Conservation (phyloP, 1,140 invertebrate genomes). For the Drosophila quadrilineata region DNA sequence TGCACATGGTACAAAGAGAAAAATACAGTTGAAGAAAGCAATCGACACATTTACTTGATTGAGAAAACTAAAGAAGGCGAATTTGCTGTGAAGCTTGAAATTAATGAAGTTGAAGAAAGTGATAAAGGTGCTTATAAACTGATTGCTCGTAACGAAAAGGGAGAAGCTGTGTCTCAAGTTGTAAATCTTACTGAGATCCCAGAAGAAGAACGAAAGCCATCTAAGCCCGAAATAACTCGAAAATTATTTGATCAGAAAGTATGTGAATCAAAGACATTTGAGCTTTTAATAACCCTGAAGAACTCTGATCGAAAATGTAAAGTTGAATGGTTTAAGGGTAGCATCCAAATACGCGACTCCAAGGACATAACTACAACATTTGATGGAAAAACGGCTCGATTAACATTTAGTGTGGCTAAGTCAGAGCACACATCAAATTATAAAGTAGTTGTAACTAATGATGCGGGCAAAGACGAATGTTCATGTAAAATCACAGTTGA, state of each 20-base stretch:
- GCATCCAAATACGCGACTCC: slow-evolving; percentile 87
- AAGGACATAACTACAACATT: slow-evolving; percentile 87
- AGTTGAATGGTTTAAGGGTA: slow-evolving; percentile 93
- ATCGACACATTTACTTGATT: slow-evolving; percentile 65
- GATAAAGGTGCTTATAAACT: slow-evolving; percentile 96
- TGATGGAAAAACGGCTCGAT: slow-evolving; percentile 89
- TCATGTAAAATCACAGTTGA: slow-evolving; percentile 87
- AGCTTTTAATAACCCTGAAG: slow-evolving; percentile 88
- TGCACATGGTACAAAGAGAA: slow-evolving; percentile 95
- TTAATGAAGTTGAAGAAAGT: slow-evolving; percentile 87
- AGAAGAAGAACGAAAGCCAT: slow-evolving; percentile 81
- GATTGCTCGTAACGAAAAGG: slow-evolving; percentile 95
- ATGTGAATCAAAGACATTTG: slow-evolving; percentile 89
- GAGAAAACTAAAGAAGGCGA: slow-evolving; percentile 83
- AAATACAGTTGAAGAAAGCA: slow-evolving; percentile 88
- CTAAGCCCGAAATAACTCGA: slow-evolving; percentile 87
- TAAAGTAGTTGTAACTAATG: slow-evolving; percentile 90
- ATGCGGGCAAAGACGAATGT: slow-evolving; percentile 91
- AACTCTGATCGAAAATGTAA: slow-evolving; percentile 89
- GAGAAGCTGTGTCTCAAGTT: slow-evolving; percentile 93
- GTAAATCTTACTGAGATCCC: slow-evolving; percentile 93
- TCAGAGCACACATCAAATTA: slow-evolving; percentile 88
- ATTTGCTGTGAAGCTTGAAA: slow-evolving; percentile 93
- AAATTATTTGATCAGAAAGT: slow-evolving; percentile 87
- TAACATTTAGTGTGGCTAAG: slow-evolving; percentile 88